Base-by-base conservation (phyloP, 2,797 vertebrate species). In the Neomorphus geoffroyi region DNA sequence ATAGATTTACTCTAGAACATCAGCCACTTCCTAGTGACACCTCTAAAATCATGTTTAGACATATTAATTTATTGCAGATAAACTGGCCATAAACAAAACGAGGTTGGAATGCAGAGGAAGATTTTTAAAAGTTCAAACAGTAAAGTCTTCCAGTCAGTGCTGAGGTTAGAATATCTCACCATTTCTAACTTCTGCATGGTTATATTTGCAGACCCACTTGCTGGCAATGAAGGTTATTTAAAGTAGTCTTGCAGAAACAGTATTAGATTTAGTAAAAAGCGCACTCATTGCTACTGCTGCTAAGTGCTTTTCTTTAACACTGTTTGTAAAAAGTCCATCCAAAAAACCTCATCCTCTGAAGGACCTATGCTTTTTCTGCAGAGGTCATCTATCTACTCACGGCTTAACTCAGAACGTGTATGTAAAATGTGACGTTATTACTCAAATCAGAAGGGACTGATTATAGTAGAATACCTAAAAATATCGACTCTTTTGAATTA, bases 391-490 rank as follows among this genome's bases (percentile, higher is more conserved):
- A 30, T 35, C 28, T 64, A 32, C 62, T 88, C 43, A 5, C 48
- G 56, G 32, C 32, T 73, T 53, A 53, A 65, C 33, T 62, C 57
- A 66, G n/a, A 53, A 51, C 8, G 8, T 32, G 43, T 37, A 64
- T 57, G 19, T 32, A 62, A 69, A 73, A 72, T 71, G 50, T 37
- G 73, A 58, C 87, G 48, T 58, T 94, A 89, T 88, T 85, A 87
- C 45, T 83, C 73, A 95, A 67, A 78, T 27, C 30, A 57, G 61
- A 93, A 94, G 77, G 33, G 69, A 86, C 2, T 46, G 86, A 85
- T 92, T 35, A 70, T 48, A 72, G 35, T 33, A 95, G 77, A 75
- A 50, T 74, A 46, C 43, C 84, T 94, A 69, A 91, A 96, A 95
- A 89, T 64, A 90, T 17, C 35, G 22, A 80, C 50, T 69, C 73